Base-by-base conservation (phyloP, 2,888 invertebrate genomes). In the Pardosa pseudoannulata region DNA sequence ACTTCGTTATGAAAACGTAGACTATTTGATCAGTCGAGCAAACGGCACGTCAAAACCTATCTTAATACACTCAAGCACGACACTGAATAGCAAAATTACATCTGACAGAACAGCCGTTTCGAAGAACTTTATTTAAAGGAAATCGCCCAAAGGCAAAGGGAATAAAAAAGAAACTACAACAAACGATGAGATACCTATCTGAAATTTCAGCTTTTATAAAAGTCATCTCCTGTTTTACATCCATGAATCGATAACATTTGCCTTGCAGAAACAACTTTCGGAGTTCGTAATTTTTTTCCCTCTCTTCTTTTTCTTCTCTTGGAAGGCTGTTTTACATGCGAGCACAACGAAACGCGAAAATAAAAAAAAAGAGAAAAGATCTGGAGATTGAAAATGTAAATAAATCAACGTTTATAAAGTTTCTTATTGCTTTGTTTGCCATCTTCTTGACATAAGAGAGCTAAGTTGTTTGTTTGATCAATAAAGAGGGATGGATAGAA, bases 371-470 rank as follows among this genome's bases (percentile, higher is more conserved):
- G 46, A 16, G 46, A 16, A 46, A 36, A 36, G 36, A 46, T 46
- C 46, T 2, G 46, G 16, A 46, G 46, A 46, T 46, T 46, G 46
- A 46, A 46, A 46, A 46, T 46, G 46, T 16, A 46, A 46, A 46
- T 46, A 46, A 46, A 46, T 46, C 46, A 46, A 46, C 13, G 46
- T 46, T 46, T 46, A 46, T 46, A 46, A 46, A 46, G 46, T 46
- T 46, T 46, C 46, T 46, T 46, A 46, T 46, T 46, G 46, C 46
- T 16, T 16, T 46, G 16, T 46, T 46, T 46, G 46, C 46, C n/a
- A 16, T 46, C 9, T 46, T 46, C 46, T 46, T 46, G 46, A 46
- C 46, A 46, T 46, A 46, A 36, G 46, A 11, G 46, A 46, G 16
- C 13, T 16, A 16, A 46, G 46, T 46, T 46, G 46, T 46, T 46